A percentile compares a stretch with the other conserved stretches of the same genome.
phyloP scores from a whole-genome alignment of 2,888 invertebrate genomes.

The Pachycephus smyrnensis region DNA sequence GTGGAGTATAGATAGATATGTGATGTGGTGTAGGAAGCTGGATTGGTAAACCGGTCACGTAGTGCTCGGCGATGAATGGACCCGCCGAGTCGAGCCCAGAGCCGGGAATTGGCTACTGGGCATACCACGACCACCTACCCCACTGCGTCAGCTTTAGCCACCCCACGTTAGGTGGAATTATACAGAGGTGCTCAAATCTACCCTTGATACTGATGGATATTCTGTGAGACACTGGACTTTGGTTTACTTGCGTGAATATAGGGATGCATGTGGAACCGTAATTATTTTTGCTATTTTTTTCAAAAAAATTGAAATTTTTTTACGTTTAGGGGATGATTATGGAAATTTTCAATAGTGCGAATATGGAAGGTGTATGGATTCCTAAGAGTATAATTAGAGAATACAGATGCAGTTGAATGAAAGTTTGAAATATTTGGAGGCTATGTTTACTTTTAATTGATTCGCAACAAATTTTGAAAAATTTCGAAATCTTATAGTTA shows the following conservation, averaged over 20 bases:
- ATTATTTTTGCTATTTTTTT: neutral
- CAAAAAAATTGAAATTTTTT: neutral
- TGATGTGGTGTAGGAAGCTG: slow-evolving; percentile 44
- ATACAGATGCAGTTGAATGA: neutral
- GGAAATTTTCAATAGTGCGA: neutral
- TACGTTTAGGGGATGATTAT: neutral
- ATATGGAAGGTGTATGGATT: neutral
- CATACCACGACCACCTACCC: slow-evolving; percentile 63
- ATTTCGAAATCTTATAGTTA: neutral
- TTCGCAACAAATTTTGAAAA: neutral
- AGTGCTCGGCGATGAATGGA: slow-evolving; percentile 66
- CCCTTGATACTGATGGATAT: neutral
- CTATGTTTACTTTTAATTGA: neutral
- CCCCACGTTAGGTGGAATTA: slow-evolving; percentile 47
- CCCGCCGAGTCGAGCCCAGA: slow-evolving; percentile 65
- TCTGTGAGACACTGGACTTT: neutral
- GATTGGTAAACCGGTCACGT: slow-evolving; percentile 67
- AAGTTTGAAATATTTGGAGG: neutral
- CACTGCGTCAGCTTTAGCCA: slow-evolving; percentile 60
- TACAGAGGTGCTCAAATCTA: slow-evolving; percentile 34
- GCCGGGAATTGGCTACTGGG: slow-evolving; percentile 66
- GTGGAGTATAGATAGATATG: slow-evolving; percentile 34
- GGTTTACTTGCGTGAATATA: neutral
- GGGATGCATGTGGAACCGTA: neutral
- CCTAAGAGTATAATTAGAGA: neutral